Evolutionary conservation across 2,797 vertebrate species (phyloP), one percentile per base, ranked within the genome.

Genomic region (Echeneis naucrates): DNA sequence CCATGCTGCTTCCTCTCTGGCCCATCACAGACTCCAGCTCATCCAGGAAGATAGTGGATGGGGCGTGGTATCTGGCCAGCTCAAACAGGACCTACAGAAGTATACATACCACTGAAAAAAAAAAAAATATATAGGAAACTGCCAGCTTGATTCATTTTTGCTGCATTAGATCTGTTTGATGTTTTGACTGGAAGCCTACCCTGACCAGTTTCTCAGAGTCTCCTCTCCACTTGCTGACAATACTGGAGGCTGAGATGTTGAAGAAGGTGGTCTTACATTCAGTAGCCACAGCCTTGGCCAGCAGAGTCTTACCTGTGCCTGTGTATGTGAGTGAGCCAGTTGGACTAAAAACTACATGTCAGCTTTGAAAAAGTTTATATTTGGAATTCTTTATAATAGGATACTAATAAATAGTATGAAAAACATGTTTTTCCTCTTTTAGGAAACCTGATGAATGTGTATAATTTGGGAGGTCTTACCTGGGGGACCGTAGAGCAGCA

Each of bases 161-260:
- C 54, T 61, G 24, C 1, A 2, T 19, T 51, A 16, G n/a, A 44
- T 8, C 5, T 21, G n/a, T 27, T 37, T 13, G 12, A 16, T 37
- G 47, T 26, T 8, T 9, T 23, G 14, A 55, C 9, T 4, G 38
- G 19, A 2, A 30, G 75, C 92, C 77, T 90, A 99, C 98, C 95
- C 96, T 92, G 69, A 99, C 96, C 52, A 99, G 96, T 77, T 99
- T 99, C 90, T 99, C 98, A 0, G 98, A 99, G 84, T 99, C 97
- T 24, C 97, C 98, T 58, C 97, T 96, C 98, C 98, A 99, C 80
- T 99, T 99, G 95, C 98, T 99, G 88, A 99, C 96, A 38, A 99
- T 98, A 84, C 96, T 99, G 57, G 98, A 98, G 11, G 97, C 96
- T 1, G 97, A 99, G 84, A 99, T 98, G 91, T 99, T 99, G 87